These are phyloP conservation scores for Halictus ligatus DNA, from an alignment of 2,888 invertebrate species.

Conservation along the genomic window DNA sequence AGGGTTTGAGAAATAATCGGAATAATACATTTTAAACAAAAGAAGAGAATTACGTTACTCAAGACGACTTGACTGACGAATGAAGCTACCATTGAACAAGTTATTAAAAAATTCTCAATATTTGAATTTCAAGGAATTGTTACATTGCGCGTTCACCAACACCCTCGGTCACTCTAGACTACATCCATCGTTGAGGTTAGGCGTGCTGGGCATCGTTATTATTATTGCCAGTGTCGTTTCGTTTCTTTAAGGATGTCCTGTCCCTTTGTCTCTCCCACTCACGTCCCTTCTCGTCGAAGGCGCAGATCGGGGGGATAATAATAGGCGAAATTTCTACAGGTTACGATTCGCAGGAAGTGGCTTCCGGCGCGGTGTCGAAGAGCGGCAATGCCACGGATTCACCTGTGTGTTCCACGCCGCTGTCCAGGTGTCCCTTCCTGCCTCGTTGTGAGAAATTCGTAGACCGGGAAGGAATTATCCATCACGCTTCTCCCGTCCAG, in stretches of 20 bases:
- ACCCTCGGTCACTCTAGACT: neutral
- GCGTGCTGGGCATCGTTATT: neutral
- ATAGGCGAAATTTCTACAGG: slow-evolving; percentile 64
- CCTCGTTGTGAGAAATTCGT: slow-evolving; percentile 64
- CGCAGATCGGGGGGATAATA: slow-evolving; percentile 57
- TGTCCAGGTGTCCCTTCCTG: slow-evolving; percentile 72
- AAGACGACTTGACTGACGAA: no score
- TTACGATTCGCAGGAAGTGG: slow-evolving; percentile 69
- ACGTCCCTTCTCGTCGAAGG: neutral
- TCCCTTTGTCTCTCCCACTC: neutral
- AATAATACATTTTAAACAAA: no score
- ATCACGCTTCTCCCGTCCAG: neutral
- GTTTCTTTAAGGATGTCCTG: slow-evolving; percentile 10
- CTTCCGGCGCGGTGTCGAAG: slow-evolving; percentile 66
- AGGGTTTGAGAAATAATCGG: no score
- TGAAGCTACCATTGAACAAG: no score
- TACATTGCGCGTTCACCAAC: neutral
- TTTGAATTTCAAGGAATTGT: no score
- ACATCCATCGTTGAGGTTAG: neutral
- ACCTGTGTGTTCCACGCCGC: slow-evolving; percentile 57
- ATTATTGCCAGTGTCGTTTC: neutral
- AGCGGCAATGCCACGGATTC: slow-evolving; percentile 60
- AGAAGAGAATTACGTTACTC: no score
- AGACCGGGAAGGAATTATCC: slow-evolving; percentile 22
- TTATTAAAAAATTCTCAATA: no score